Evolutionary conservation across 2,113 vertebrate genomes (phyloP).

Genomic region (Anarrhichthys ocellatus): DNA sequence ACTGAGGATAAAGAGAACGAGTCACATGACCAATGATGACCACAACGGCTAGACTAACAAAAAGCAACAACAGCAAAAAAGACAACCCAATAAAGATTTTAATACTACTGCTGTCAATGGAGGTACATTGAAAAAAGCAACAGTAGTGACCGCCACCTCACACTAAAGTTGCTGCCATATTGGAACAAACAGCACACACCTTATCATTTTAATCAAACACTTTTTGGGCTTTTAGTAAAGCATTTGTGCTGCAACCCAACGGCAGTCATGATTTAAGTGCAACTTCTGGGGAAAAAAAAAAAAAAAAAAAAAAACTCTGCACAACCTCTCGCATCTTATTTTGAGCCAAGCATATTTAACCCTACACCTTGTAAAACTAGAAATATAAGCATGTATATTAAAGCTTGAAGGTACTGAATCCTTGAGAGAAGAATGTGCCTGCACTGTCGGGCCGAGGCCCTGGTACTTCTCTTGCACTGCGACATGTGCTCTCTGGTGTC

Average conservation of each 20-base stretch:
- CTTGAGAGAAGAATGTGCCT: constrained; percentile 2
- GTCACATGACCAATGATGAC: constrained; percentile 18
- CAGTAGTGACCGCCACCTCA: background rate
- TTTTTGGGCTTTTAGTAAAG: constrained; percentile 26
- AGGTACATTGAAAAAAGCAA: constrained; percentile 12
- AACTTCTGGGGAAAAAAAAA: background rate
- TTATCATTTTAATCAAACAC: constrained; percentile 47
- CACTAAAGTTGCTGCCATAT: constrained; percentile 34
- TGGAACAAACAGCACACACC: constrained; percentile 31
- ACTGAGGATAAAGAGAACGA: background rate
- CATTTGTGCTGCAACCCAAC: constrained; percentile 34
- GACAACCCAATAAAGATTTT: constrained; percentile 5
- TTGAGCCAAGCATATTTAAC: constrained; percentile 34
- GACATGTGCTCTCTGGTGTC: constrained; percentile 42
- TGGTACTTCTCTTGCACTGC: constrained; percentile 23
- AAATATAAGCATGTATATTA: background rate
- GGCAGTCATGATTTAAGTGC: constrained; percentile 19
- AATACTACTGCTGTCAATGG: background rate
- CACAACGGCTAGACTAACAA: background rate
- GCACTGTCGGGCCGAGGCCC: constrained; percentile 24
- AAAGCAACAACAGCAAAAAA: background rate
- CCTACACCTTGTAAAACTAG: background rate
- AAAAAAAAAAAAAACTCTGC: background rate
- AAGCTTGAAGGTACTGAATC: constrained; percentile 1
- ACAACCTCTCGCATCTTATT: constrained; percentile 10